Percentiles rank a stretch among this genome's conserved stretches.
Evolutionary conservation across 2,113 vertebrate genomes (phyloP).

Genomic region (Lophotis ruficrista): DNA sequence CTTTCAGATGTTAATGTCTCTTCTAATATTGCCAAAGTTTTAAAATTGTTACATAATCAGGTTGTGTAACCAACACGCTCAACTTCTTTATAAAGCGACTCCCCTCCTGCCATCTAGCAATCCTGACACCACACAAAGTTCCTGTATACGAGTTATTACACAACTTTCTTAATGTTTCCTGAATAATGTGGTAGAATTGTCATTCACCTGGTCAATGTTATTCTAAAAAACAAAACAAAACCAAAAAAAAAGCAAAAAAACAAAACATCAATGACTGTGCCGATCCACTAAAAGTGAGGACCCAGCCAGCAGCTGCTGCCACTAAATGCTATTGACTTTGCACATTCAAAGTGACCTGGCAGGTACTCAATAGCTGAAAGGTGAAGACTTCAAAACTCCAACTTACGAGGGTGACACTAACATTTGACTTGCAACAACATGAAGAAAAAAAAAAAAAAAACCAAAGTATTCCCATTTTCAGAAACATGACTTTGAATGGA

Average conservation of each 20-base stretch:
- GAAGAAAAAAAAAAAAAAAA: neutral
- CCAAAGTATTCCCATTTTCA: neutral
- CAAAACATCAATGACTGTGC: neutral
- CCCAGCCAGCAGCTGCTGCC: neutral
- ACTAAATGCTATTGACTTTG: neutral
- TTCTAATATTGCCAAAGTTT: slow-evolving; percentile 27
- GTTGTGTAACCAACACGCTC: neutral
- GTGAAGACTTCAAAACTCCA: neutral
- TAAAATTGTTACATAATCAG: slow-evolving; percentile 41
- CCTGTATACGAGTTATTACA: accelerated
- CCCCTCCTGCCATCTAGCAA: neutral
- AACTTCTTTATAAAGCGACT: neutral
- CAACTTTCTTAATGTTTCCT: neutral
- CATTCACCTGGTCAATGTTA: neutral
- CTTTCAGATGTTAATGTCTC: slow-evolving; percentile 31
- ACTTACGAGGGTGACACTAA: accelerated
- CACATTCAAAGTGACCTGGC: neutral
- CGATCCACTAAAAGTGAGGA: neutral
- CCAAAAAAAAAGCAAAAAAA: neutral
- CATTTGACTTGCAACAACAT: neutral
- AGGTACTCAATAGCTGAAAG: neutral
- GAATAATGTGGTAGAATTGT: neutral
- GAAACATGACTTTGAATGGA: neutral
- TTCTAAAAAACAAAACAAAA: too few relatives aligned
- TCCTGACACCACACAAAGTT: neutral